These are phyloP conservation scores for Enteromius fasciolatus DNA, from an alignment of 2,797 vertebrate genomes.

Conservation along the genomic window DNA sequence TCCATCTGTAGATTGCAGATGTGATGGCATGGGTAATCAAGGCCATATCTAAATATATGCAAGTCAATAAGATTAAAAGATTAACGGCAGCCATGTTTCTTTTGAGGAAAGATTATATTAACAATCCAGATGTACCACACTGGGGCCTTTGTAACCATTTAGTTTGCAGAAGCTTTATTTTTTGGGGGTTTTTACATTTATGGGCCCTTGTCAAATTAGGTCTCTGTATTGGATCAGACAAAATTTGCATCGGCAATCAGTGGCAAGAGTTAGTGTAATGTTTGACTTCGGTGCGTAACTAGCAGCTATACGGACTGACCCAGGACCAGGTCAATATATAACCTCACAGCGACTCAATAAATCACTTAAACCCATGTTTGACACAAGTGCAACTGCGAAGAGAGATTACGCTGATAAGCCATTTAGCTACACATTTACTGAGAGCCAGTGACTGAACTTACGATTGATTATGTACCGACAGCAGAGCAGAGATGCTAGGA, in stretches of 20 bases:
- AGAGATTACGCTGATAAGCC: conserved; percentile 59
- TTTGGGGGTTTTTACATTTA: background rate
- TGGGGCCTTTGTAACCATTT: conserved; percentile 10
- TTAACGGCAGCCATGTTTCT: background rate
- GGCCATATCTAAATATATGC: conserved; percentile 29
- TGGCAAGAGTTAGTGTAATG: conserved; percentile 26
- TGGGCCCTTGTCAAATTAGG: conserved; percentile 10
- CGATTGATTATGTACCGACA: conserved; percentile 49
- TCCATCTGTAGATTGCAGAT: background rate
- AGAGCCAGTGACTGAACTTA: conserved; percentile 43
- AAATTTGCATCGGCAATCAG: conserved; percentile 22
- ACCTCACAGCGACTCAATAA: conserved; percentile 53
- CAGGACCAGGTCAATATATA: conserved; percentile 49
- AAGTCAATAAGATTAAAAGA: conserved; percentile 42
- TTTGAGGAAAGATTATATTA: conserved; percentile 31
- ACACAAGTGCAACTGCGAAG: conserved; percentile 45
- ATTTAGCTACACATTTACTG: conserved; percentile 53
- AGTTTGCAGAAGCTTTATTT: conserved; percentile 15
- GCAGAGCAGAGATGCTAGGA: conserved; percentile 36
- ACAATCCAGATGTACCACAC: conserved; percentile 26
- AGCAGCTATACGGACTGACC: conserved; percentile 38
- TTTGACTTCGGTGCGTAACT: conserved; percentile 39
- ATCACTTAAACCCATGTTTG: conserved; percentile 60
- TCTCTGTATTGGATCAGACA: background rate
- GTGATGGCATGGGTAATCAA: conserved; percentile 9